These are phyloP conservation scores for Meghimatium bilineatum DNA, from an alignment of 2,888 invertebrate species.

Conservation along the genomic window DNA sequence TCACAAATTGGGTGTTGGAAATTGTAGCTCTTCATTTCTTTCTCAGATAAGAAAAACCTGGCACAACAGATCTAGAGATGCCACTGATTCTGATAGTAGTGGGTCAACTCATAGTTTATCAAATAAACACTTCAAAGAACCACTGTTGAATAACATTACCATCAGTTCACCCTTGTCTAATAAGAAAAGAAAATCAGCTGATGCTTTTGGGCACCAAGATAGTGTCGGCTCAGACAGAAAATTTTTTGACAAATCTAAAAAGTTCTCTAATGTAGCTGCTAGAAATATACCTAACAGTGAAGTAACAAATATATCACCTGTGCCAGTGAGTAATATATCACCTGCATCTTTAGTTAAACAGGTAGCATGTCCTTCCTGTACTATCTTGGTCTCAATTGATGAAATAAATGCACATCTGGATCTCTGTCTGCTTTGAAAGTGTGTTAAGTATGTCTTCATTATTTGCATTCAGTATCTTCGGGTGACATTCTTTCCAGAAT, in stretches of 20 bases:
- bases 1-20: slow-evolving; percentile 34
- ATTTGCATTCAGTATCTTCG: no score
- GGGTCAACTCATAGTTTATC: neutral
- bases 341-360: neutral
- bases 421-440: slow-evolving; percentile 55
- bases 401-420: slow-evolving; percentile 70
- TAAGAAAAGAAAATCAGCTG: neutral
- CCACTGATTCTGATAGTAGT: neutral
- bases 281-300: neutral
- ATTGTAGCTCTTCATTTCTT: slow-evolving; percentile 29
- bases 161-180: neutral
- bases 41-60: slow-evolving; percentile 32
- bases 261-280: neutral
- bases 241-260: neutral
- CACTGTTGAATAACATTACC: neutral
- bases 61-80: neutral
- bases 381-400: slow-evolving; percentile 52
- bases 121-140: neutral
- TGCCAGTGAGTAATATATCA: no score
- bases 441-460: no score
- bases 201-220: slow-evolving; percentile 30
- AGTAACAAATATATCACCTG: neutral
- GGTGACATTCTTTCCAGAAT: no score
- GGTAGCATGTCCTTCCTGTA: slow-evolving; percentile 67
- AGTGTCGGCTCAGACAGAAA: no score